Evolutionary conservation across 2,888 invertebrate genomes (phyloP).

Genomic region (Stictocephala bisonia): DNA sequence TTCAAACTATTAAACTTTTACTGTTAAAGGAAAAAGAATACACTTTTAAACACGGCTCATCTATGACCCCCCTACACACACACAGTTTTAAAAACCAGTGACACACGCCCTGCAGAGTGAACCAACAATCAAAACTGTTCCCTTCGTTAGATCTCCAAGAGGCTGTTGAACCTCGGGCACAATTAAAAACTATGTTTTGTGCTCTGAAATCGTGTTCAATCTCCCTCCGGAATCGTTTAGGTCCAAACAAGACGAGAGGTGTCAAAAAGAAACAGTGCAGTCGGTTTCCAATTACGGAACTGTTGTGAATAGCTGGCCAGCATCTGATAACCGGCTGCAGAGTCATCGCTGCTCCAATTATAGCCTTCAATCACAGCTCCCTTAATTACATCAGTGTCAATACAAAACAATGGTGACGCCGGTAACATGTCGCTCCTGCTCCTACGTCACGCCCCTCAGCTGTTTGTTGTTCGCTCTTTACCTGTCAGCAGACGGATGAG

Average conservation of each 20-base stretch:
- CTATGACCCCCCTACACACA: no score
- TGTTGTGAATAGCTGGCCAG: constrained; percentile 1
- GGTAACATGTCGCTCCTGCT: constrained; percentile 29
- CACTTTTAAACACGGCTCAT: no score
- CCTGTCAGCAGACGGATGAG: no score
- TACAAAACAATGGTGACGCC: constrained; percentile 25
- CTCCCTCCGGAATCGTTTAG: constrained; percentile 37
- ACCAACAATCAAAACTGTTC: no score
- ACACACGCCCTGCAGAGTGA: no score
- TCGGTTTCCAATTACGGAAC: constrained; percentile 15
- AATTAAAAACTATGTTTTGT: constrained; percentile 40
- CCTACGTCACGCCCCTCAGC: neutral
- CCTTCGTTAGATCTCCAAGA: neutral
- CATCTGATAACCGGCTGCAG: constrained; percentile 26
- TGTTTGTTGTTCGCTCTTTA: neutral
- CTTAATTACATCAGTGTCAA: constrained; percentile 5
- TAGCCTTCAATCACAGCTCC: constrained; percentile 22
- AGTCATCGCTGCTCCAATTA: constrained; percentile 15
- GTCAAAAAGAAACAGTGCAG: constrained; percentile 37
- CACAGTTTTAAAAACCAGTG: no score
- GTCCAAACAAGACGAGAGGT: constrained; percentile 18
- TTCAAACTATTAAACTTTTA: no score
- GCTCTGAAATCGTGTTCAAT: constrained; percentile 42
- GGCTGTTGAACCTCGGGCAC: constrained; percentile 31
- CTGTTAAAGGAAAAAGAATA: no score